A percentile compares a stretch with the other conserved stretches of the same genome.
These are phyloP conservation scores for Natator depressus DNA, from an alignment of 2,113 vertebrate genomes.

Conservation along the genomic window DNA sequence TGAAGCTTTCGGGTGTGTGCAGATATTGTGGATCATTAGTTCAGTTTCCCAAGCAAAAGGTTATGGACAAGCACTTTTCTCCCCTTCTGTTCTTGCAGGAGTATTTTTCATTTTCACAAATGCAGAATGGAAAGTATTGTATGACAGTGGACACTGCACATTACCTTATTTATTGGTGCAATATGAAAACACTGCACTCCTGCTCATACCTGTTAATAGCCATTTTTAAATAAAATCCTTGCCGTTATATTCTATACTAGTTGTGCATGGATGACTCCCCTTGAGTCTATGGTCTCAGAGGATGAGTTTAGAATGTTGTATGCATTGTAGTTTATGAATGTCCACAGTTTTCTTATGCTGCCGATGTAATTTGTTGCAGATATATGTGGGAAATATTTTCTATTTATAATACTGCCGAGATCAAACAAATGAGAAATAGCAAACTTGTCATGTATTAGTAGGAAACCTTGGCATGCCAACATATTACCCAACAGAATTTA, in stretches of 20 bases:
- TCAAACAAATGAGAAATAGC: not conserved
- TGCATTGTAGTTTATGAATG: not conserved
- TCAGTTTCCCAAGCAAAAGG: not conserved
- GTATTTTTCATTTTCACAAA: not conserved
- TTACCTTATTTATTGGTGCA: not conserved
- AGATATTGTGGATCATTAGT: rapidly evolving
- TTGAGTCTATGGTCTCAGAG: not conserved
- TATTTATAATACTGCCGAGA: not conserved
- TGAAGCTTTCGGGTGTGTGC: not conserved
- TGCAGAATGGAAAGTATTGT: not conserved
- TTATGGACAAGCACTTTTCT: not conserved
- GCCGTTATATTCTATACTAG: not conserved
- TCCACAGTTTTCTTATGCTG: not conserved
- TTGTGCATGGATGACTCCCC: not conserved
- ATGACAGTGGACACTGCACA: not conserved
- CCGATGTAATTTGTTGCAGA: not conserved
- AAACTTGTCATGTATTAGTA: not conserved
- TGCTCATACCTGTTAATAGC: not conserved
- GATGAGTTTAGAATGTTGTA: not conserved
- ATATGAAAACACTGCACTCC: not conserved
- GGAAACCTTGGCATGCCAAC: not conserved
- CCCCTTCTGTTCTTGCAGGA: not conserved
- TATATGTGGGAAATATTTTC: not conserved
- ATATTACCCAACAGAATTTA: not conserved
- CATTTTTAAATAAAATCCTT: not conserved